Base-by-base conservation (phyloP, 2,797 vertebrate genomes). In the Austrolebias charrua region DNA sequence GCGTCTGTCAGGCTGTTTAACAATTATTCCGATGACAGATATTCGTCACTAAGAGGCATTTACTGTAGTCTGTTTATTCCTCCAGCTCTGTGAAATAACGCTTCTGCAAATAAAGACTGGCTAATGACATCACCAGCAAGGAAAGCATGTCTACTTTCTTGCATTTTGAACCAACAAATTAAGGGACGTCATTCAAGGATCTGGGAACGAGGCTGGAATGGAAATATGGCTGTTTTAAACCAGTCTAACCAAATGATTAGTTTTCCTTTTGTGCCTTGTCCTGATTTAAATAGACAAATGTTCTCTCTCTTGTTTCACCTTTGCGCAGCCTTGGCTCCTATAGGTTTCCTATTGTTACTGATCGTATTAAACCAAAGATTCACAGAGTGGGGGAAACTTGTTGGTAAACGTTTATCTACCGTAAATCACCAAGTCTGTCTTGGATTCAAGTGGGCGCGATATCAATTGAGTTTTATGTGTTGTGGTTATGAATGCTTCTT, bases 221-320 rank as follows among this genome's bases (percentile, higher is more conserved):
- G 60, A 60, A 33, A 15, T 6, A 0, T 24, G 15, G 16, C 44
- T 50, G 18, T 50, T 24, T 76, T 38, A 52, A 80, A 74, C 64
- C 51, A 76, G 47, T 77, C 29, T 45, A 56, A 75, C 48, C 68
- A 71, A 75, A 80, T 59, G 0, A 66, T 60, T 40, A 0, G 29
- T 77, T 71, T 83, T 18, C 73, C 8, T 66, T n/a, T 59, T 55
- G 51, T 61, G 33, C 50, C 33, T 55, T 47, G 52, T 63, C 16
- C 52, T 72, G 55, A 86, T 88, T 88, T 82, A 62, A 76, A 79
- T 82, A 80, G 15, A 65, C 83, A 83, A 85, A 84, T 82, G 50
- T 54, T 55, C 33, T 59, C 19, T 49, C 29, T 53, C 47, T 8
- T 68, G 50, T 46, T 50, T 28, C 12, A 2, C 18, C 18, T 80